Evolutionary conservation across 2,888 invertebrate species (phyloP).

Genomic region (Drosophila atripex): DNA sequence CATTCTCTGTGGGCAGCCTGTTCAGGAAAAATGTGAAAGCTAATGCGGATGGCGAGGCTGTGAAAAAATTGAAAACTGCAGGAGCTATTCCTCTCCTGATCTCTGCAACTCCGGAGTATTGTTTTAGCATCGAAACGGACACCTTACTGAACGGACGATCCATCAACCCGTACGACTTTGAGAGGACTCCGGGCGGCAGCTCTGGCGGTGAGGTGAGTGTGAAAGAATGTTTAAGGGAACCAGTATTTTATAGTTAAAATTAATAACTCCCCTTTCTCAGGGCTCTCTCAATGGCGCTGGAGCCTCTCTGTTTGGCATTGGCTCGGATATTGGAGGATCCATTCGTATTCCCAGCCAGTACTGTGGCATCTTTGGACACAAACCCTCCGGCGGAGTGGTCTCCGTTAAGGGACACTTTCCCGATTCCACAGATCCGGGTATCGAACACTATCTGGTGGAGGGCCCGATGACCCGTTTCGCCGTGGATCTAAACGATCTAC

Average conservation of each 20-base stretch:
- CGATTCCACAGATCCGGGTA: conserved; percentile 84
- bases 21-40: conserved; percentile 85
- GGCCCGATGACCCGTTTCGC: conserved; percentile 93
- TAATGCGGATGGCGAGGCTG: conserved; percentile 87
- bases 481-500: conserved; percentile 88
- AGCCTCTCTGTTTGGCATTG: conserved; percentile 90
- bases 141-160: conserved; percentile 92
- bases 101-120: conserved; percentile 94
- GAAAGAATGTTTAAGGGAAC: background rate
- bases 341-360: conserved; percentile 93
- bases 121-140: conserved; percentile 93
- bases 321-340: conserved; percentile 94
- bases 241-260: background rate
- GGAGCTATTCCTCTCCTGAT: conserved; percentile 93
- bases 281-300: conserved; percentile 89
- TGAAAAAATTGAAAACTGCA: conserved; percentile 87
- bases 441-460: conserved; percentile 85
- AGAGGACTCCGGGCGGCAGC: conserved; percentile 92
- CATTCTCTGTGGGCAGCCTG: conserved; percentile 88
- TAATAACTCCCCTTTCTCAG: conserved; percentile 82
- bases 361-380: conserved; percentile 95
- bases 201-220: conserved; percentile 91
- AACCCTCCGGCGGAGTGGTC: conserved; percentile 88
- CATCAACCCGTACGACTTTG: conserved; percentile 92
- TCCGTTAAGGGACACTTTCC: conserved; percentile 87